Conservation (phyloP, 2,888 invertebrate genomes). For the Muschampia plurimacula region DNA sequence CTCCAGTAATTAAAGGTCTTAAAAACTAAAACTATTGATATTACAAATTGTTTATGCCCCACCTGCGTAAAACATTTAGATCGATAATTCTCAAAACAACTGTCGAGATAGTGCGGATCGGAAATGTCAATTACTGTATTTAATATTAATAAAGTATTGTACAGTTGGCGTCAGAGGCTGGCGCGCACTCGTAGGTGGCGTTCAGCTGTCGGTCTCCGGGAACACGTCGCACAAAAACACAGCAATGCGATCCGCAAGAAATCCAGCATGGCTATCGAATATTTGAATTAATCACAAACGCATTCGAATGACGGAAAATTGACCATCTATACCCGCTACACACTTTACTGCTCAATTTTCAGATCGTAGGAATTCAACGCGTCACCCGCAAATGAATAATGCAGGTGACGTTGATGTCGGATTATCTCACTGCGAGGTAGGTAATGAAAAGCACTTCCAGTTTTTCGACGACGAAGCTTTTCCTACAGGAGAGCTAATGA, state of each 20-base stretch:
- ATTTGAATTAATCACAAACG: conserved; percentile 48
- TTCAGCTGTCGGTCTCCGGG: conserved; percentile 8
- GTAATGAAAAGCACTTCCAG: conserved; percentile 16
- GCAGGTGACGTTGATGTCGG: conserved; percentile 2
- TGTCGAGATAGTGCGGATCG: conserved; percentile 11
- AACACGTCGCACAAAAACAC: conserved; percentile 37
- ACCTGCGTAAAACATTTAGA: neutral
- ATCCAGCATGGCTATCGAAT: conserved; percentile 37
- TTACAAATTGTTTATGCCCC: neutral
- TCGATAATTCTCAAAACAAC: conserved; percentile 12
- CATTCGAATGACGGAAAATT: conserved; percentile 22
- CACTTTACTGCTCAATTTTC: conserved; percentile 46
- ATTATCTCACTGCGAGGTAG: conserved; percentile 10
- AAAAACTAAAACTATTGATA: neutral
- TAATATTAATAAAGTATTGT: conserved; percentile 20
- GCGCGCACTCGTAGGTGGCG: conserved; percentile 12
- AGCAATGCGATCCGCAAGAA: conserved; percentile 38
- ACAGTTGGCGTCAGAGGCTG: neutral
- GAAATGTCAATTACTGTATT: conserved; percentile 29
- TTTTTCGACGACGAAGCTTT: conserved; percentile 9
- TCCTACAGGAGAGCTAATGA: no score
- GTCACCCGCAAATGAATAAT: conserved; percentile 30
- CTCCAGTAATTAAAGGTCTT: neutral
- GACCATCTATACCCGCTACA: conserved; percentile 26
- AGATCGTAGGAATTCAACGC: conserved; percentile 36